Base-by-base conservation (phyloP, 2,113 vertebrate species). In the Lepidothrix coronata region DNA sequence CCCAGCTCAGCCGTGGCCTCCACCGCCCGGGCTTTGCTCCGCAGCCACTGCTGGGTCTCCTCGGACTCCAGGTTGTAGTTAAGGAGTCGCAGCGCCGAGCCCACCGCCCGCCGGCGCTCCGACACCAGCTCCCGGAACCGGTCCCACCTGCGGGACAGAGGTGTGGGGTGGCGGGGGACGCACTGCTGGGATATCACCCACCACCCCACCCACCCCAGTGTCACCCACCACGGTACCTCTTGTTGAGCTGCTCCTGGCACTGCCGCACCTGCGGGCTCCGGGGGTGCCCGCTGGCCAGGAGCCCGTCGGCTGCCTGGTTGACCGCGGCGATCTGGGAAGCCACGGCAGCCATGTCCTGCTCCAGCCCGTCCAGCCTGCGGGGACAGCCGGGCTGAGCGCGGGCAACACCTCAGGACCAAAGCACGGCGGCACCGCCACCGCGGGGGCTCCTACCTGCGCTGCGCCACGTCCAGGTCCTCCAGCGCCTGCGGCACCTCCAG, bases 401-500 rank as follows among this genome's bases (percentile, higher is more conserved):
- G 30, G 41, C n/a, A 4, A 2, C 58, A 31, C 1, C 68, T 49
- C 31, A 0, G 13, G 33, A 44, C 46, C 5, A 2, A 1, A 52
- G 11, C 33, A 8, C 1, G 1, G 30, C 31, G 2, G 16, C 46
- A 4, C 18, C 1, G 0, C 55, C 59, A 1, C 11, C 1, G 2
- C 2, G 0, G 9, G 7, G 12, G 7, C 20, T 35, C 54, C 23
- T 96, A 99, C 99, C 99, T 99, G 96, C 99, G 99, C 96, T 99
- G 98, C 3, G 99, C 98, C 3, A 99, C 98, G 33, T 99, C 99
- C 97, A 99, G 97, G 92, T 99, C 99, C 94, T 99, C 99, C 97
- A 99, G 97, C 1, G 98, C 99, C 72, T 99, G 98, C 1, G 99
- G 99, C 80, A 99, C 98, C 49, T 99, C 98, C 89, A 98, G 96